phyloP scores from a whole-genome alignment of 2,113 vertebrate species.

The Apodemus sylvaticus region DNA sequence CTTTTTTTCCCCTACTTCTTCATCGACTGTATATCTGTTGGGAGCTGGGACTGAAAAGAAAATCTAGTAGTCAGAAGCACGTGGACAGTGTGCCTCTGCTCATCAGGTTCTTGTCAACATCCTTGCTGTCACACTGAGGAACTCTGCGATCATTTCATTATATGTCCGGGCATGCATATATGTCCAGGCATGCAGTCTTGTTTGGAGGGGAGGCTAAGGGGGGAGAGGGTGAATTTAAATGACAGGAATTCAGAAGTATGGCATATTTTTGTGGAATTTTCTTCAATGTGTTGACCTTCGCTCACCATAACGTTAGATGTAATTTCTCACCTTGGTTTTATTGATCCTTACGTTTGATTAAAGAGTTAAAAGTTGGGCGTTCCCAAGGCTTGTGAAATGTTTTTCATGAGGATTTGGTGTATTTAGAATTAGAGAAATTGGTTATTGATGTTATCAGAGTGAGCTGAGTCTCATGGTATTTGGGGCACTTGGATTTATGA shows the following conservation, averaged over 20 bases:
- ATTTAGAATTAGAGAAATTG: background rate
- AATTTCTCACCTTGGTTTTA: background rate
- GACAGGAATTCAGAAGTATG: background rate
- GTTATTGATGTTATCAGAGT: background rate
- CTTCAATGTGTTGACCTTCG: background rate
- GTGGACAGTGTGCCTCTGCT: background rate
- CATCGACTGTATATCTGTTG: background rate
- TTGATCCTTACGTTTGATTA: background rate
- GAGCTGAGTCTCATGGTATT: background rate
- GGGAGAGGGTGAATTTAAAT: slow-evolving; percentile 9
- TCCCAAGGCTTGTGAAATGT: background rate
- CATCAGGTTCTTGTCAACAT: background rate
- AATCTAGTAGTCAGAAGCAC: background rate
- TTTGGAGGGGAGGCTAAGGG: too few species aligned
- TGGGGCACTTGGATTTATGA: background rate
- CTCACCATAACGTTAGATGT: background rate
- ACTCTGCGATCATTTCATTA: background rate
- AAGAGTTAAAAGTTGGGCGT: background rate
- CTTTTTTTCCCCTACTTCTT: background rate
- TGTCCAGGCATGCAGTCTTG: background rate
- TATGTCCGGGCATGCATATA: background rate
- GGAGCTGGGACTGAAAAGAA: slow-evolving; percentile 20
- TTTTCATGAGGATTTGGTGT: background rate
- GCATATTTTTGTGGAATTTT: background rate
- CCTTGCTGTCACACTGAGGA: background rate